These are phyloP conservation scores for Phoxinus phoxinus DNA, from an alignment of 2,113 vertebrate species.

Conservation along the genomic window DNA sequence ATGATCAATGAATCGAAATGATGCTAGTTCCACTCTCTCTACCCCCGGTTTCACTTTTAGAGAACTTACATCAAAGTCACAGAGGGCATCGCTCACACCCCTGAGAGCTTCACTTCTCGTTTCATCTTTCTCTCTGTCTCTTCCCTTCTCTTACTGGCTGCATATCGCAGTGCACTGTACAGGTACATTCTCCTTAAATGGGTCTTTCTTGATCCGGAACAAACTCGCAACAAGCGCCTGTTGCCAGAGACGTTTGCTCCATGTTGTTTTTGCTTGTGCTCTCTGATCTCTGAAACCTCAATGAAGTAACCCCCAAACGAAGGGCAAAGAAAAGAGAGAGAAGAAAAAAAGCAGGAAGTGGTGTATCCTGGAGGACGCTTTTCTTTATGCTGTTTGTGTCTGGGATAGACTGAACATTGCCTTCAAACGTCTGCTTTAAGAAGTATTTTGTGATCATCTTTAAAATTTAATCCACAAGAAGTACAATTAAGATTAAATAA, in stretches of 20 bases:
- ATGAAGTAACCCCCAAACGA: constrained; percentile 47
- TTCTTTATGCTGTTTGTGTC: not conserved
- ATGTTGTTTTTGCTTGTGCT: constrained; percentile 38
- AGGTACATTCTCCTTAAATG: constrained; percentile 39
- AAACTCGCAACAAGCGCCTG: constrained; percentile 38
- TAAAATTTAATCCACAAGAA: not conserved
- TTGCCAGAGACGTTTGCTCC: constrained; percentile 24
- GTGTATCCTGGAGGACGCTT: not conserved
- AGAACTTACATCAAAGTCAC: constrained; percentile 62
- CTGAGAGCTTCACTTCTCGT: constrained; percentile 29
- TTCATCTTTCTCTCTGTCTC: constrained; percentile 27
- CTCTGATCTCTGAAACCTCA: constrained; percentile 46
- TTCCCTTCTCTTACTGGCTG: not conserved
- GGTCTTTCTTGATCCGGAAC: constrained; percentile 30
- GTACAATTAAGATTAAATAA: not conserved
- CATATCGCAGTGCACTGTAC: not conserved
- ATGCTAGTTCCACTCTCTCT: constrained; percentile 37
- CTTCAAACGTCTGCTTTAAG: not conserved
- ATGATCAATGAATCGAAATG: constrained; percentile 30
- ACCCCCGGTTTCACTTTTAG: constrained; percentile 50
- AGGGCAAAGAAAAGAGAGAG: constrained; percentile 18
- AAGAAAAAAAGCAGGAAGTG: not conserved
- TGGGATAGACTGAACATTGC: not conserved
- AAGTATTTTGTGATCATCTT: not conserved
- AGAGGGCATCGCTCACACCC: constrained; percentile 47